Percentiles rank a stretch among this genome's conserved stretches.
Conservation (phyloP, 2,888 invertebrate genomes). For the Sphaerophoria rueppellii region DNA sequence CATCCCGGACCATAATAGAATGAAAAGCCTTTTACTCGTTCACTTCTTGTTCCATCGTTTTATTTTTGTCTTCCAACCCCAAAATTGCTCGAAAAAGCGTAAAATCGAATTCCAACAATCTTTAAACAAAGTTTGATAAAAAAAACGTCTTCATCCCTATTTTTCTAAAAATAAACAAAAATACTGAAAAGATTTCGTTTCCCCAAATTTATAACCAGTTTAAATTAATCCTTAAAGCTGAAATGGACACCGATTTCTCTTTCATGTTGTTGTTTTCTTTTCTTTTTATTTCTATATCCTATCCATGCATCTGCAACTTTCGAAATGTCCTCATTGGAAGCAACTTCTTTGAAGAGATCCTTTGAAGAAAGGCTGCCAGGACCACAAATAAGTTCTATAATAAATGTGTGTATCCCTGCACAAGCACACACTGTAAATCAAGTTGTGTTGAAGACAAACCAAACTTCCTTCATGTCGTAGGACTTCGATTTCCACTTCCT, state of each 20-base stretch:
- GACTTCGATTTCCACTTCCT: conserved; percentile 4
- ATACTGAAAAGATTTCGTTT: conserved; percentile 28
- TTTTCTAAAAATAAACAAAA: conserved; percentile 20
- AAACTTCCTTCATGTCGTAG: conserved; percentile 37
- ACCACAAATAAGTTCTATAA: conserved; percentile 62
- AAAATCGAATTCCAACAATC: conserved; percentile 65
- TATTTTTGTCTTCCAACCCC: not conserved
- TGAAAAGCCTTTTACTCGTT: not conserved
- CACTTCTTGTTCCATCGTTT: not conserved
- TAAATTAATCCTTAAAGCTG: conserved; percentile 63
- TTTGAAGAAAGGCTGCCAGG: conserved; percentile 30
- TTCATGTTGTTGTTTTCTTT: conserved; percentile 43
- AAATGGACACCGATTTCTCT: conserved; percentile 50
- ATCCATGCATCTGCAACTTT: conserved; percentile 45
- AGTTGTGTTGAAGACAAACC: conserved; percentile 62
- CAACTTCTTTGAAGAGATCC: not conserved
- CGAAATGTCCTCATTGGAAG: conserved; percentile 37
- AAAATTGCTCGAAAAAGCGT: conserved; percentile 60
- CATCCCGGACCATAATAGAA: not conserved
- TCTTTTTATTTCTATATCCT: not conserved
- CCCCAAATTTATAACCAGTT: conserved; percentile 49
- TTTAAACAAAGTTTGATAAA: conserved; percentile 42
- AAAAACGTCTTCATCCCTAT: conserved; percentile 10
- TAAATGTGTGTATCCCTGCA: conserved; percentile 18
- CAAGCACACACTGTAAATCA: conserved; percentile 56